A percentile compares a stretch with the other conserved stretches of the same genome.
Conservation (phyloP, 2,797 vertebrate genomes). For the Astyanax mexicanus region DNA sequence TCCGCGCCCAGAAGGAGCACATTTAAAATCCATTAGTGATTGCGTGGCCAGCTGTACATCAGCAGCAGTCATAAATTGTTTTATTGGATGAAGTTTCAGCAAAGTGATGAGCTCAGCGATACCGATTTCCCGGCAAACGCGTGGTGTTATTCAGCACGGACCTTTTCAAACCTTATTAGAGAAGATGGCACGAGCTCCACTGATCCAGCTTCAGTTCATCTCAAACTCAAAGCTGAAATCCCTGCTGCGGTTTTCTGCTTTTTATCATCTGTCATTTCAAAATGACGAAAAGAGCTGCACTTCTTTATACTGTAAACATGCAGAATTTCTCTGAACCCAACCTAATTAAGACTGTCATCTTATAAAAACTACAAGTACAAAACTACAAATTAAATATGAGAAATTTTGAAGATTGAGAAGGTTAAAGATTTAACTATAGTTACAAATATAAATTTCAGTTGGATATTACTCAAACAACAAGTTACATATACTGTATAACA, state of each 20-base stretch:
- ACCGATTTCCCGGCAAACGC: slow-evolving; percentile 72
- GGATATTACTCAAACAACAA: too few relatives aligned
- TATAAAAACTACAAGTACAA: too few relatives aligned
- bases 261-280: background rate
- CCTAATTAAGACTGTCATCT: too few relatives aligned
- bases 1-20: slow-evolving; percentile 70
- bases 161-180: slow-evolving; percentile 31
- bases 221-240: background rate
- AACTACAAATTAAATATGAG: too few relatives aligned
- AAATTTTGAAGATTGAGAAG: too few relatives aligned
- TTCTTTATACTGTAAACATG: background rate
- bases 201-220: background rate
- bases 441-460: too few relatives aligned
- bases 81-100: slow-evolving; percentile 81
- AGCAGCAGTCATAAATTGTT: slow-evolving; percentile 82
- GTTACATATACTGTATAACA: too few relatives aligned
- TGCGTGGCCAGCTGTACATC: slow-evolving; percentile 80
- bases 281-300: background rate
- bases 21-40: slow-evolving; percentile 83
- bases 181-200: background rate
- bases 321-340: too few relatives aligned
- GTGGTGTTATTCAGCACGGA: slow-evolving; percentile 58
- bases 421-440: too few relatives aligned
- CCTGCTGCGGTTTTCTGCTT: background rate
- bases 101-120: slow-evolving; percentile 81